phyloP scores from a whole-genome alignment of 2,113 vertebrate genomes.

The Anoplopoma fimbria region DNA sequence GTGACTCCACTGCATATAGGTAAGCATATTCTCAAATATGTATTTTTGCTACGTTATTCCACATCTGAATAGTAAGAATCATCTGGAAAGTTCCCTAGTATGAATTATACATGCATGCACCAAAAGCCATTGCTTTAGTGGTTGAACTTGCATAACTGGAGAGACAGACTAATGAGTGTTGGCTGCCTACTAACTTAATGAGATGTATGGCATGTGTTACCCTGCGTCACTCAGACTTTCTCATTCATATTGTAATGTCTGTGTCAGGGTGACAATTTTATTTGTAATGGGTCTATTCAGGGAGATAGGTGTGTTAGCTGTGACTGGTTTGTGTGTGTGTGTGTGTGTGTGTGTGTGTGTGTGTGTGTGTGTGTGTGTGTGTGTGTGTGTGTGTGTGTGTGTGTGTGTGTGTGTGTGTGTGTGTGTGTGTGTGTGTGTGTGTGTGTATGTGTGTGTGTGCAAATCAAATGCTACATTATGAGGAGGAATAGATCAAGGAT shows the following conservation, averaged over 20 bases:
- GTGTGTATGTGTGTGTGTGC: slow-evolving; percentile 10
- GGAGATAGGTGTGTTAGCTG: slow-evolving; percentile 23
- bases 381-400: slow-evolving; percentile 7
- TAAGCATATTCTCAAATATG: slow-evolving; percentile 53
- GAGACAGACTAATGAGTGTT: slow-evolving; percentile 45
- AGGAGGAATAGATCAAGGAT: slow-evolving; percentile 23
- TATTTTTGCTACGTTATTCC: background rate
- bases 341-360: slow-evolving; percentile 11
- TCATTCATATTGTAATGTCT: slow-evolving; percentile 64
- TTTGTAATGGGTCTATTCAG: slow-evolving; percentile 43
- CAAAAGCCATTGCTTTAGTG: slow-evolving; percentile 32
- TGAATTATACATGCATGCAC: slow-evolving; percentile 34
- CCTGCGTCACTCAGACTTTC: slow-evolving; percentile 51
- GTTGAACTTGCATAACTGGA: slow-evolving; percentile 42
- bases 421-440: slow-evolving; percentile 7
- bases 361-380: no score
- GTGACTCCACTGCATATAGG: slow-evolving; percentile 53
- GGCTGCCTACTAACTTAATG: slow-evolving; percentile 49
- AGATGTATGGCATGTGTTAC: slow-evolving; percentile 49
- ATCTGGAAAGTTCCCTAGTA: background rate
- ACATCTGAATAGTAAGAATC: slow-evolving; percentile 5
- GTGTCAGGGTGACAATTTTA: slow-evolving; percentile 28
- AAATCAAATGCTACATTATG: slow-evolving; percentile 35
- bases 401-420: slow-evolving; percentile 14
- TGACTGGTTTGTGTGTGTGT: slow-evolving; percentile 2